Conservation (phyloP, 2,113 vertebrate species). For the Lophius piscatorius region DNA sequence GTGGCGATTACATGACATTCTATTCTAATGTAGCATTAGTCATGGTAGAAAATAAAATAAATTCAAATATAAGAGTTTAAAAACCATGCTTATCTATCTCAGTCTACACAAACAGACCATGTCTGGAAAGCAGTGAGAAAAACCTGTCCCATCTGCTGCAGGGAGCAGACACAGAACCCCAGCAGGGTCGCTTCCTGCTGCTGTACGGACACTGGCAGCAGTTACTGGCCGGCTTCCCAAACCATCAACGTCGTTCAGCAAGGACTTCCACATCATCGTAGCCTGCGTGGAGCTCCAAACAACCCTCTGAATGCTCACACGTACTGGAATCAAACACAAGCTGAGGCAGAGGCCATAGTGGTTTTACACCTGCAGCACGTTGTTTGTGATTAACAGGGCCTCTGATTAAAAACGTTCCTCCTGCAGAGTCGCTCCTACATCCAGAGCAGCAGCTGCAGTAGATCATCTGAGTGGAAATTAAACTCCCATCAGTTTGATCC, state of each 20-base stretch:
- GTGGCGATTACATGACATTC: too few relatives aligned
- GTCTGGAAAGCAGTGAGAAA: conserved; percentile 20
- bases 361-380: background rate
- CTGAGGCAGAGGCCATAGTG: background rate
- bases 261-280: conserved; percentile 8
- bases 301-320: background rate
- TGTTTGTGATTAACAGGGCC: background rate
- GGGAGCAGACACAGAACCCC: conserved; percentile 48
- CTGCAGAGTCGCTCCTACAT: too few relatives aligned
- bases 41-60: too few relatives aligned
- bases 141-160: conserved; percentile 58
- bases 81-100: conserved; percentile 4
- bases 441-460: background rate
- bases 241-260: conserved; percentile 33
- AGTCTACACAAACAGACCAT: conserved; percentile 11
- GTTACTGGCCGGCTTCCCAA: conserved; percentile 46
- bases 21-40: too few relatives aligned
- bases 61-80: conserved; percentile 14
- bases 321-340: background rate
- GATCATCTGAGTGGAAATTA: conserved; percentile 27
- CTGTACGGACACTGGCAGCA: conserved; percentile 49
- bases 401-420: too few relatives aligned
- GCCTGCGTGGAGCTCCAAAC: conserved; percentile 6
- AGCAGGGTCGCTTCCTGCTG: conserved; percentile 45
- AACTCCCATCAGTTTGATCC: too few relatives aligned